Evolutionary conservation across 2,888 invertebrate genomes (phyloP), one percentile per base, ranked within the genome.

Genomic region (Notodonta ziczac): DNA sequence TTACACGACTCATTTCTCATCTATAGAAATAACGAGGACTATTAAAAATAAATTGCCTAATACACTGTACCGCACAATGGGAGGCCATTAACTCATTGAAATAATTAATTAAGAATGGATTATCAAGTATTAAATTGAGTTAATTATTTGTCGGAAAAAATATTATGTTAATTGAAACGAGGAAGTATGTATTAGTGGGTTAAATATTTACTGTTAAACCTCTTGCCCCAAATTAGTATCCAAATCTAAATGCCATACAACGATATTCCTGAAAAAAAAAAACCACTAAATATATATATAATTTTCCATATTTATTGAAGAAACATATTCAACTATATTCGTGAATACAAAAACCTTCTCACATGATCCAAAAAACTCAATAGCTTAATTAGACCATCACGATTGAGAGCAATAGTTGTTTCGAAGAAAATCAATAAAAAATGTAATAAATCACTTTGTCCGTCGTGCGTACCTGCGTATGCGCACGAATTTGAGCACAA

Each of bases 1-100:
- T 46, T 46, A 46, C 13, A 46, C 56, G 54, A 61, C 61, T 63
- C 54, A 60, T 61, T 63, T 40, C 32, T 14, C 58, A 59, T 60
- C 60, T 67, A 67, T 56, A 58, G 48, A 67, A 32, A 16, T 61
- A 67, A 69, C 57, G 57, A 63, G 9, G 24, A 46, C 13, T 46
- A 46, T 46, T 46, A 50, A 50, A 50, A 16, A 5, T 16, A 48
- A 48, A 48, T 48, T 48, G 48, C 50, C 16, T 16, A 16, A 16
- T 16, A 16, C 50, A 50, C 16, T 50, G 12, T 8, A 50, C 13
- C 2, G 46, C 7, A 50, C 16, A 50, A 50, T 46, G 5, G 46
- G 46, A 16, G 50, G 50, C 16, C 50, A 50, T 50, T 50, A 50
- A 16, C 50, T 16, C 50, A 50, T 16, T 9, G 50, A 50, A 50